Base-by-base conservation (phyloP, 1,140 invertebrate species). In the Ptiloglossa arizonensis region DNA sequence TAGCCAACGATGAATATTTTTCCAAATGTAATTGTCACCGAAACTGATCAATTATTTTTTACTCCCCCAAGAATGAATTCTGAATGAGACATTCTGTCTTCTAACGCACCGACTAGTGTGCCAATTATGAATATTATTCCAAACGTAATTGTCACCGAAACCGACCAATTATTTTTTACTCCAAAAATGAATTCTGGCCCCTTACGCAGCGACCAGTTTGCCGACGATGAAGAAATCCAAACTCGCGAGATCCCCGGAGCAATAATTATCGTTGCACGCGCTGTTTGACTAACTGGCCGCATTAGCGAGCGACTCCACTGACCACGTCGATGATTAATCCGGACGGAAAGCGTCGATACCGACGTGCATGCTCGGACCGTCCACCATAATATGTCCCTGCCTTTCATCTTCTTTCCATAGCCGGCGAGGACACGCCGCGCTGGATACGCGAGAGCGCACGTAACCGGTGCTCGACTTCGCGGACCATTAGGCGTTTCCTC, bases 401-500 rank as follows among this genome's bases (percentile, higher is more conserved):
- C 29, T 54, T 48, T 81, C 76, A 62, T 86, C 66, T 73, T 85
- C 62, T 82, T 87, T 82, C 64, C 75, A 66, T 50, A 17, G 3
- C 22, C n/a, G 57, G 32, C 35, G 48, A 57, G 41, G 41, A 76
- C 63, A 62, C 56, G 56, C 32, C 56, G 29, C n/a, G 38, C n/a
- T 38, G 56, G 59, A 67, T 79, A 79, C 17, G 67, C 54, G 73
- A 22, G n/a, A 35, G 32, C 8, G 19, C 79, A 68, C 83, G 72
- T 82, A 82, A 78, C 77, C 81, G 72, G 57, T 79, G 82, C 74
- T 81, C 81, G 82, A 80, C 81, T 87, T 88, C 78, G 80, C 84
- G 81, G 80, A 70, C 79, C 79, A 87, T 88, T 88, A 88, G 78
- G 60, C 66, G 64, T 77, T 81, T 83, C 80, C 82, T 83, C 71